These are phyloP conservation scores for Tupaia chinensis DNA, from an alignment of 2,113 vertebrate genomes.

Conservation along the genomic window DNA sequence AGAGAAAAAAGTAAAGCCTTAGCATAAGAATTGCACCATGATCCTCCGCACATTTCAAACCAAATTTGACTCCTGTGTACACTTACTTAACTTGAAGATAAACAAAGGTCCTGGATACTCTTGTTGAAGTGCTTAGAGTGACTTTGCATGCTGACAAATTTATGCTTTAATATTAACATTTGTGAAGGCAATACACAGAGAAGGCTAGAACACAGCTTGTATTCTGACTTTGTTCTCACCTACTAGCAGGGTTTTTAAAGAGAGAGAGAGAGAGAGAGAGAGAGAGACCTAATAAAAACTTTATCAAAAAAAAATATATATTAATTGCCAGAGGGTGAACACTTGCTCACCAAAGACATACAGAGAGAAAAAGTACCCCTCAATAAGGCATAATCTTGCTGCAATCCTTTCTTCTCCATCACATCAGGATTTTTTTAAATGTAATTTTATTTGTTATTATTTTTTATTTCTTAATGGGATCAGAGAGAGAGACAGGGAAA, in stretches of 20 bases:
- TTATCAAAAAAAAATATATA: neutral
- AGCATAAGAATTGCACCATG: slow-evolving; percentile 10
- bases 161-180: slow-evolving; percentile 46
- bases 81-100: slow-evolving; percentile 29
- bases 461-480: too few relatives aligned
- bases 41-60: slow-evolving; percentile 11
- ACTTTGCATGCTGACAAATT: slow-evolving; percentile 59
- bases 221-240: slow-evolving; percentile 47
- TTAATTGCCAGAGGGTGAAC: too few relatives aligned
- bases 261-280: too few relatives aligned
- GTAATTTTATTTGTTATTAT: too few relatives aligned
- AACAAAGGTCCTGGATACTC: slow-evolving; percentile 51
- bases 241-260: slow-evolving; percentile 18
- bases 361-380: too few relatives aligned
- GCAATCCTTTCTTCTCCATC: too few relatives aligned
- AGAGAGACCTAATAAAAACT: slow-evolving; percentile 25
- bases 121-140: slow-evolving; percentile 55
- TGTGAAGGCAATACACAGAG: neutral
- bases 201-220: slow-evolving; percentile 11
- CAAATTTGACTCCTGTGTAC: slow-evolving; percentile 35
- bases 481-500: too few relatives aligned
- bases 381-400: too few relatives aligned
- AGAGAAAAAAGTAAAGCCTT: neutral
- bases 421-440: too few relatives aligned
- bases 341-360: too few relatives aligned